Evolutionary conservation across 2,113 vertebrate genomes (phyloP), one percentile per base, ranked within the genome.

Genomic region (Pelvicachromis taeniatus): DNA sequence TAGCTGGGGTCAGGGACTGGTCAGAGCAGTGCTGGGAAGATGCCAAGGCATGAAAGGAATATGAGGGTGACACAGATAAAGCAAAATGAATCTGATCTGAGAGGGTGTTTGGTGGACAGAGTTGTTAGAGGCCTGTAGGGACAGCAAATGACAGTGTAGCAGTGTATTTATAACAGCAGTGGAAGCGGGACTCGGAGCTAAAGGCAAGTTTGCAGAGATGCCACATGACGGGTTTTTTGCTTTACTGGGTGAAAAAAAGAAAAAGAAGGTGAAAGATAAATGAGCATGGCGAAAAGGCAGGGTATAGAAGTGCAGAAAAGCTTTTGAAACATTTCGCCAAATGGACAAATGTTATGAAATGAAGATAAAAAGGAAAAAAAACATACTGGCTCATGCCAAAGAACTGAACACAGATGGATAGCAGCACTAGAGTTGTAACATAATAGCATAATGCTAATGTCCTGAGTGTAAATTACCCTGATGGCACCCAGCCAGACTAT

Each of bases 31-130:
- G 12, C 56, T 38, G 52, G 59, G 50, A 84, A 81, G 81, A 88
- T 19, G 68, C 65, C 84, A 59, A 85, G 84, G 63, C 88, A 85
- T 86, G 85, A 92, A 93, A 33, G 68, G 75, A 82, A 73, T 78
- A 55, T 31, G 54, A 91, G 83, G 21, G 48, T 59, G 87, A 90
- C 82, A 77, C 70, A 87, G 81, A 83, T 8, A 42, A 35, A 78
- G 58, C 61, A 53, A 54, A 90, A 75, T 40, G 61, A 77, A 73
- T 85, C 19, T 85, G 88, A 89, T 85, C 78, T 75, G 21, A 85
- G 78, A 80, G 61, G 77, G 59, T 68, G 31, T 85, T 82, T 65
- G 61, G 29, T 83, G 82, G 65, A 79, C 31, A 11, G 50, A 68
- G 29, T 45, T 48, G 35, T 73, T 16, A 21, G 78, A 9, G 48